Base-by-base conservation (phyloP, 2,797 vertebrate species). In the Lepidocolaptes lacrymiger region DNA sequence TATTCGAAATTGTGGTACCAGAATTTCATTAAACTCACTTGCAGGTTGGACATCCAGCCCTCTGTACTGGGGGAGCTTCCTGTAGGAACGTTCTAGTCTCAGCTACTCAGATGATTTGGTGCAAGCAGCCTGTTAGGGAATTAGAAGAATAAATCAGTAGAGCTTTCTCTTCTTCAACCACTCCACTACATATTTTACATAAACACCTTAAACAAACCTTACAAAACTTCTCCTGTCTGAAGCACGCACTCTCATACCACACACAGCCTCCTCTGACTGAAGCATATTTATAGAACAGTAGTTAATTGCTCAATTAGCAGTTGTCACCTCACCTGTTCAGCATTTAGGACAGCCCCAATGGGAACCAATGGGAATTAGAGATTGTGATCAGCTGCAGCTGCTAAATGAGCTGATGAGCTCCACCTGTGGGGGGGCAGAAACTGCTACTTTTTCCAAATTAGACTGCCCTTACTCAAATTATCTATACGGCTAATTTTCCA, bases 171-270 rank as follows among this genome's bases (percentile, higher is more conserved):
- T 52, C 39, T 37, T 63, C 58, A 58, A 43, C 5, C 15, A 27
- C 11, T n/a, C 27, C 26, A 3, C 23, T 32, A 17, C 2, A 0
- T 21, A 30, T 21, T 32, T 44, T 16, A n/a, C 2, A 2, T 7
- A 19, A 52, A 12, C 3, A 5, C 4, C 12, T 36, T n/a, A 51
- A 80, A 41, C 6, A 46, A 78, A 85, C 34, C 9, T 15, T 41
- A 18, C 2, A 39, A 37, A 23, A 37, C 0, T 9, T 3, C 5
- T 16, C 14, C 9, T 36, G 56, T 52, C 17, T 32, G 2, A 61
- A 44, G 8, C 1, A 10, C 3, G 22, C 0, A 0, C 10, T 2
- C 12, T 7, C 6, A 7, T 2, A 14, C 6, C 12, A 30, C 17
- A 5, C 20, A 51, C 71, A 67, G 1, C 5, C 7, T 20, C 7